Evolutionary conservation across 2,888 invertebrate genomes (phyloP).

Genomic region (Antheraea assamensis): DNA sequence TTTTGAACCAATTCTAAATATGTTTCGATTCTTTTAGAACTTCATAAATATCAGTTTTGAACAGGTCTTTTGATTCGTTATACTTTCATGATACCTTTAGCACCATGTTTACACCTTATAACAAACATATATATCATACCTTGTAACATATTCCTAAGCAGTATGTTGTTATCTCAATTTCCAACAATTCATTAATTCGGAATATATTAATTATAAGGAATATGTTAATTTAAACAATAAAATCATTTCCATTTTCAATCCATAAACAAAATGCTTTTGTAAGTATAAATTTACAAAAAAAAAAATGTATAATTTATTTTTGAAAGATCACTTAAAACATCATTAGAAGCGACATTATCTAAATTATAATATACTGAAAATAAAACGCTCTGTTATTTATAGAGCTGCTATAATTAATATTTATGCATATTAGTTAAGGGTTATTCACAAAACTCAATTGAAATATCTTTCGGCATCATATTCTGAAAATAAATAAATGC

Average conservation of each 20-base stretch:
- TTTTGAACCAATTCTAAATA: no score
- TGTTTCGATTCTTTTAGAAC: no score
- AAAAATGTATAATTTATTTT: neutral
- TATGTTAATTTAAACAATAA: neutral
- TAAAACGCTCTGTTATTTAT: neutral
- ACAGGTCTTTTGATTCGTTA: no score
- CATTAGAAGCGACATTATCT: neutral
- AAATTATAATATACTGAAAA: neutral
- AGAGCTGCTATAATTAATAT: neutral
- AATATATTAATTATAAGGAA: no score
- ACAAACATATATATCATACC: no score
- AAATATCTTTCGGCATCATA: neutral
- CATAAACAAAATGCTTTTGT: neutral
- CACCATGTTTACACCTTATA: no score
- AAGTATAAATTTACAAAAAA: neutral
- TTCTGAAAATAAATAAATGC: neutral
- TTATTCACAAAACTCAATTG: neutral
- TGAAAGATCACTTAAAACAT: slow-evolving; percentile 1
- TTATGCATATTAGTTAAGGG: neutral
- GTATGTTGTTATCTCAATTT: no score
- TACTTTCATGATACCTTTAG: no score
- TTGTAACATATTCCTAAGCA: no score
- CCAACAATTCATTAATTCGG: no score
- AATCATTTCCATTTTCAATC: neutral
- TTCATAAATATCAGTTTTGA: no score